Base-by-base conservation (phyloP, 2,888 invertebrate genomes). In the Ariolimax columbianus region DNA sequence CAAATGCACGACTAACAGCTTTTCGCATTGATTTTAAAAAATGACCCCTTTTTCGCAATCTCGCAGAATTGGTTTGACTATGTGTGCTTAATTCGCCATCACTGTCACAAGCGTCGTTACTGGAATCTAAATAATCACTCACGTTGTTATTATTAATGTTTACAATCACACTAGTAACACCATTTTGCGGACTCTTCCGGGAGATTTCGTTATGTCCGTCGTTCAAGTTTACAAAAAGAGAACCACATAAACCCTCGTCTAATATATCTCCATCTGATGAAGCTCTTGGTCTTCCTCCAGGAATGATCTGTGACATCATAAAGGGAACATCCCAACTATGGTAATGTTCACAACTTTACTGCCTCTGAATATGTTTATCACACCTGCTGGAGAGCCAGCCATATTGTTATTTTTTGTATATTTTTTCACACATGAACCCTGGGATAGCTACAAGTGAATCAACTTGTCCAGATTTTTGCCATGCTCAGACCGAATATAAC, bases 11-110 rank as follows among this genome's bases (percentile, higher is more conserved):
- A 83, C 86, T 91, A 78, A 92, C 89, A 59, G 91, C 90, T 79
- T 89, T 89, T 79, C 90, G 91, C 33, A 92, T 89, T 9, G 91
- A 89, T 81, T 90, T 91, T 47, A 92, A 90, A 38, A 90, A 90
- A 77, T 89, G 87, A 55, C 87, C 88, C 75, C 86, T 87, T 82
- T 84, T 70, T 33, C 82, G 80, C 38, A 78, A 80, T 75, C 79
- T 84, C 14, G 36, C 79, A 0, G 82, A 78, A 38, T 78, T 82
- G 33, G 36, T 17, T 19, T 77, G 79, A 70, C 77, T 84, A 26
- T 79, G 85, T 47, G 47, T 47, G 66, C 85, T 84, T 59, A 77
- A 11, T 68, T 85, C 86, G 9, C 66, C 47, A 75, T 83, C 85
- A 72, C 85, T 84, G 77, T 83, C 83, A 77, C 77, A 83, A 19